Conservation (phyloP, 2,888 invertebrate species). For the Pristionchus maxplancki region DNA sequence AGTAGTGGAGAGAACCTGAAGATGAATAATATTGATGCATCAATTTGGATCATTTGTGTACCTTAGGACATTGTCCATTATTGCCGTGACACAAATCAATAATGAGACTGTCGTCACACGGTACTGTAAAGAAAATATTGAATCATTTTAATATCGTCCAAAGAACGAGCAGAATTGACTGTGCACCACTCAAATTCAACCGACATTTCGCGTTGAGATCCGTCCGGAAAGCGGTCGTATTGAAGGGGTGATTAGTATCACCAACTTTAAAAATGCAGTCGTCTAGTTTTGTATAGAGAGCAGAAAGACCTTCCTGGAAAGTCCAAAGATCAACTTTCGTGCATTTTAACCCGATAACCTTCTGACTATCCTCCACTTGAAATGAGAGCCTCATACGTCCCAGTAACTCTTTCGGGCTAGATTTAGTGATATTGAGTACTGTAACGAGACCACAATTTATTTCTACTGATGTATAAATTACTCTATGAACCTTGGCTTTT, state of each 20-base stretch:
- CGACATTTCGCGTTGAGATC: not conserved
- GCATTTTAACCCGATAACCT: not conserved
- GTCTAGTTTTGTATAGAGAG: too few species aligned
- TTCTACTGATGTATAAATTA: too few species aligned
- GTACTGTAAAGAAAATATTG: not conserved
- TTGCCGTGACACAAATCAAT: not conserved
- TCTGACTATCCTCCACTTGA: not conserved
- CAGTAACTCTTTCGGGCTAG: not conserved
- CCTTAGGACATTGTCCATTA: too few species aligned
- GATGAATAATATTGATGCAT: too few species aligned
- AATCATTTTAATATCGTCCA: too few species aligned
- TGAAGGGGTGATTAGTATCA: not conserved
- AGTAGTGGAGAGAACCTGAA: too few species aligned
- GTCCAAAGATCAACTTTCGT: not conserved
- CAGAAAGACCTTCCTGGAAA: not conserved
- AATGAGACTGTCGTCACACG: not conserved
- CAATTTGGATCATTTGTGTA: too few species aligned
- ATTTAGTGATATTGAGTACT: not conserved
- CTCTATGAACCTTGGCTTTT: too few species aligned
- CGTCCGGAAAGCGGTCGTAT: not conserved
- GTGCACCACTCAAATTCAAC: not conserved
- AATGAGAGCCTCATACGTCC: not conserved
- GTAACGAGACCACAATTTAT: not conserved
- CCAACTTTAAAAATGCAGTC: too few species aligned
- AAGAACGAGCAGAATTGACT: too few species aligned